These are phyloP conservation scores for Girardinichthys multiradiatus DNA, from an alignment of 2,113 vertebrate genomes.

Conservation along the genomic window DNA sequence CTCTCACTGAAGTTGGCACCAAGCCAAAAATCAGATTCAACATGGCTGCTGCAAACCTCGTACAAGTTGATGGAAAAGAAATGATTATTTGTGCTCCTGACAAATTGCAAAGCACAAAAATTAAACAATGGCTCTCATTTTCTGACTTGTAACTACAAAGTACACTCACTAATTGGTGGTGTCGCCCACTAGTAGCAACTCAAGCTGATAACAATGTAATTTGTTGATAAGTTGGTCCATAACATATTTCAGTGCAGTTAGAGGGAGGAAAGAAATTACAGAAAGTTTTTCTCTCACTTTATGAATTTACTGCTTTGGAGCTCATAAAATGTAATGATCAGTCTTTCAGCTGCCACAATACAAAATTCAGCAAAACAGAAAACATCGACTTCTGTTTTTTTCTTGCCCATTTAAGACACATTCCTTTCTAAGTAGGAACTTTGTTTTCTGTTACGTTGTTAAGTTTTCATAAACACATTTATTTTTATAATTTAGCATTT, in stretches of 20 bases:
- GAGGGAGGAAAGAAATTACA: not conserved
- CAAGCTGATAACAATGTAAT: too few relatives aligned
- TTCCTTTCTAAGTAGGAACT: not conserved
- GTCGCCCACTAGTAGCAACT: too few relatives aligned
- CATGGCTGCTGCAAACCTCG: too few relatives aligned
- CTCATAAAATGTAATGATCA: too few relatives aligned
- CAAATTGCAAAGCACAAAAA: too few relatives aligned
- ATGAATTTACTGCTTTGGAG: not conserved
- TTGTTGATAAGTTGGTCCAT: not conserved
- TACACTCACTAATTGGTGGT: too few relatives aligned
- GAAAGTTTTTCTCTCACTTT: not conserved
- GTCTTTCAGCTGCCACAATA: not conserved
- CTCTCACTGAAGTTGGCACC: not conserved
- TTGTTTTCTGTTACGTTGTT: not conserved
- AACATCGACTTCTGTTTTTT: not conserved
- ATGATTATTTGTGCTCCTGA: too few relatives aligned
- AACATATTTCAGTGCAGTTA: not conserved
- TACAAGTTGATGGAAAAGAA: too few relatives aligned
- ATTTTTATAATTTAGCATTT: not conserved
- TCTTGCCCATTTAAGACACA: not conserved
- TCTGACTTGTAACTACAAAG: too few relatives aligned
- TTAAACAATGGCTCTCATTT: too few relatives aligned
- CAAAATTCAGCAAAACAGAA: not conserved
- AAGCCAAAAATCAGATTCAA: not conserved
- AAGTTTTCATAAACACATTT: not conserved